phyloP scores from a whole-genome alignment of 2,888 invertebrate species.

The Camptogramma bilineatum region DNA sequence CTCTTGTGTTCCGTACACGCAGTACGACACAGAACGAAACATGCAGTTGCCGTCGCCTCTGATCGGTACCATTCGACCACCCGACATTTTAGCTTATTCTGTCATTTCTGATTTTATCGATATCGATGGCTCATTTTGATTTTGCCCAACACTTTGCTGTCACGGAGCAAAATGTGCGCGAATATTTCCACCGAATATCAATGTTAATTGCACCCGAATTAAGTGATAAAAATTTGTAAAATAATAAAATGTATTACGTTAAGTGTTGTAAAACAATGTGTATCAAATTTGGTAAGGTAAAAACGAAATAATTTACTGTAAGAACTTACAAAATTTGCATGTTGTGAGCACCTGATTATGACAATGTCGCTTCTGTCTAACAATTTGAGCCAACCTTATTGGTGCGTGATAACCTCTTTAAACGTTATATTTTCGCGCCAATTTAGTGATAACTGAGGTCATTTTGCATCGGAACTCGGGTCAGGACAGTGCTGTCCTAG shows the following conservation, averaged over 20 bases:
- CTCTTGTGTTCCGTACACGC: conserved; percentile 71
- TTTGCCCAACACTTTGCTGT: conserved; percentile 32
- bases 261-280: not conserved
- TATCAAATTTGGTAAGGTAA: conserved; percentile 1
- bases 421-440: conserved; percentile 24
- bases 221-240: not conserved
- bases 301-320: conserved; percentile 13
- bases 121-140: conserved; percentile 40
- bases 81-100: conserved; percentile 53
- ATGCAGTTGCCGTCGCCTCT: conserved; percentile 76
- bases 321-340: conserved; percentile 19
- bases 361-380: conserved; percentile 24
- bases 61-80: conserved; percentile 65
- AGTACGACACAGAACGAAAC: conserved; percentile 72
- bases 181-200: conserved; percentile 6
- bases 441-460: conserved; percentile 15
- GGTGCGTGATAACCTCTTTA: conserved; percentile 24
- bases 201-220: not conserved
- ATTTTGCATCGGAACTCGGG: conserved; percentile 2
- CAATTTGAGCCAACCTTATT: conserved; percentile 20
- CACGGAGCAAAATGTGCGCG: conserved; percentile 31
- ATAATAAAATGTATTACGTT: not conserved
- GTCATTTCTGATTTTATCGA: conserved; percentile 37
- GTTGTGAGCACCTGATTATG: conserved; percentile 30
- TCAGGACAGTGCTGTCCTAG: not conserved